These are phyloP conservation scores for Anticlea derivata DNA, from an alignment of 2,888 invertebrate genomes.

Conservation along the genomic window DNA sequence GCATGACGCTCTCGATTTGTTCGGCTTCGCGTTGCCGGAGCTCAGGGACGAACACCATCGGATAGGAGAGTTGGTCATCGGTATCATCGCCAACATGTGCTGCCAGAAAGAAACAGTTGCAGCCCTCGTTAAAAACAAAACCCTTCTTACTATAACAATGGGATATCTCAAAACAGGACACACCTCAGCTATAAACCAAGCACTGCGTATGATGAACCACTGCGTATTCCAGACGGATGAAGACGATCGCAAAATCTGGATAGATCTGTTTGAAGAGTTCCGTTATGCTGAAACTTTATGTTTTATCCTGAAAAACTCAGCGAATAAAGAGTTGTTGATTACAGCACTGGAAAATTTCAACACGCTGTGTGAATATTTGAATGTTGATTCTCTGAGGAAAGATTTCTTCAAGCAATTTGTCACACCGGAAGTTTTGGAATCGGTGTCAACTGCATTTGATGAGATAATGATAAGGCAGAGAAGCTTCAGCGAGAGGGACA, in stretches of 20 bases:
- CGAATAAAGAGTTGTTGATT: conserved; percentile 84
- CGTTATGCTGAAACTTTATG: conserved; percentile 84
- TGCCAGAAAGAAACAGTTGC: conserved; percentile 85
- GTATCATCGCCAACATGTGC: conserved; percentile 93
- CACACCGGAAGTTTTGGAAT: conserved; percentile 56
- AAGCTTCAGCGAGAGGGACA: conserved; percentile 50
- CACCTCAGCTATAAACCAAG: conserved; percentile 88
- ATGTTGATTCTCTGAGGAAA: conserved; percentile 53
- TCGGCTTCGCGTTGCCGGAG: conserved; percentile 81
- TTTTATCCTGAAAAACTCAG: conserved; percentile 90
- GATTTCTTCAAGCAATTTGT: conserved; percentile 67
- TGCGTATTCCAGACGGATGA: conserved; percentile 71
- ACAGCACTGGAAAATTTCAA: conserved; percentile 85
- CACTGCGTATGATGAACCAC: conserved; percentile 87
- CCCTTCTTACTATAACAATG: conserved; percentile 82
- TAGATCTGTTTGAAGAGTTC: conserved; percentile 71
- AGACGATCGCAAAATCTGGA: conserved; percentile 72
- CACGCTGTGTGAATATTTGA: conserved; percentile 77
- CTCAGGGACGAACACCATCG: conserved; percentile 85
- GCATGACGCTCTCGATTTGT: conserved; percentile 87
- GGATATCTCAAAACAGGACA: conserved; percentile 86
- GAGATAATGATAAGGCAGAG: conserved; percentile 60
- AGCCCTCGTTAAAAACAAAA: conserved; percentile 81
- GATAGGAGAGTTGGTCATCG: conserved; percentile 91
- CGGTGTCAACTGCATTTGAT: conserved; percentile 58